Evolutionary conservation across 2,888 invertebrate genomes (phyloP).

Genomic region (Callinectes sapidus): DNA sequence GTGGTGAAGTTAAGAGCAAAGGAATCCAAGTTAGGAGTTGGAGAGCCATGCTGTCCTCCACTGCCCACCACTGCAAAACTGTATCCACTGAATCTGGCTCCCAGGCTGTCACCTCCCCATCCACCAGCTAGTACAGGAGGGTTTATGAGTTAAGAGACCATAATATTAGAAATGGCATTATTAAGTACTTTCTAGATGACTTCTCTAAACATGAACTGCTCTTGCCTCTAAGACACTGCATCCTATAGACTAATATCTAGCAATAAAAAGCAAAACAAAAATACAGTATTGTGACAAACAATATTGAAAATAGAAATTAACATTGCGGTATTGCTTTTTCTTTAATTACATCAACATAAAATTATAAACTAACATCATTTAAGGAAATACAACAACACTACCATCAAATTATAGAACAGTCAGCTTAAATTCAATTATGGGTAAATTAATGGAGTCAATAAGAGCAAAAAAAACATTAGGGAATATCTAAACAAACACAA

Average conservation of each 20-base stretch:
- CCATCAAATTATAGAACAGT: too few species aligned
- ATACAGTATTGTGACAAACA: background rate
- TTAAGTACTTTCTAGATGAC: background rate
- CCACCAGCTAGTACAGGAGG: background rate
- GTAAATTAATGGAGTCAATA: too few species aligned
- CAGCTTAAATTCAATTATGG: too few species aligned
- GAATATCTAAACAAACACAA: too few species aligned
- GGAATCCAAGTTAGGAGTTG: slow-evolving; percentile 55
- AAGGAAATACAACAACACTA: too few species aligned
- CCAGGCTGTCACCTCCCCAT: background rate
- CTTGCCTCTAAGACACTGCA: too few species aligned
- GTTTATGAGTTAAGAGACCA: background rate
- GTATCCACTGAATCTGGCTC: slow-evolving; percentile 56
- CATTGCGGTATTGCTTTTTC: background rate
- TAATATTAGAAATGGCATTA: background rate
- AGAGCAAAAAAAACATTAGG: too few species aligned
- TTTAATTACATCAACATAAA: background rate
- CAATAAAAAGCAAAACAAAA: background rate
- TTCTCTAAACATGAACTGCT: background rate
- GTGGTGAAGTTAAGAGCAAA: slow-evolving; percentile 70
- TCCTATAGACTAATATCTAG: too few species aligned
- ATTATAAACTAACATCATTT: too few species aligned
- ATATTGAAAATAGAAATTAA: background rate
- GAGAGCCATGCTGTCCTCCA: slow-evolving; percentile 49
- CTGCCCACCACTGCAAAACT: slow-evolving; percentile 62